A percentile compares a stretch with the other conserved stretches of the same genome.
phyloP scores from a whole-genome alignment of 2,888 invertebrate species.

The Ochropleura plecta region DNA sequence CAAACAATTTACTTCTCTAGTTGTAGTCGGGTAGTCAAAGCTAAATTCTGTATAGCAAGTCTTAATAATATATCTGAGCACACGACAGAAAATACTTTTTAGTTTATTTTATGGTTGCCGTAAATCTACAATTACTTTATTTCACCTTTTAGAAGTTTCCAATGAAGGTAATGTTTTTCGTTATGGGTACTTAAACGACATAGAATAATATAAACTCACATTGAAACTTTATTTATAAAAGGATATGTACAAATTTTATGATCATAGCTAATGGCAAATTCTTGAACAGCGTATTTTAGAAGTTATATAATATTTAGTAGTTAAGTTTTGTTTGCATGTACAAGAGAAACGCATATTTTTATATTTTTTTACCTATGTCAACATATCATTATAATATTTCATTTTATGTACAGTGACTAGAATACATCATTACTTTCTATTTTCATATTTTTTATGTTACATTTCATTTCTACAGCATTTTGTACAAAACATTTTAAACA shows the following conservation, averaged over 20 bases:
- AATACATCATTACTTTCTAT: slow-evolving; percentile 5
- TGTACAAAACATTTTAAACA: neutral
- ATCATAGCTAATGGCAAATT: slow-evolving; percentile 57
- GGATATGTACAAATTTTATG: slow-evolving; percentile 73
- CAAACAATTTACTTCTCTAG: too few species aligned
- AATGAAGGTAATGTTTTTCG: too few species aligned
- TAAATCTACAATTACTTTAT: too few species aligned
- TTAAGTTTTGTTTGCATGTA: slow-evolving; percentile 59
- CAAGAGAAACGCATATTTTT: slow-evolving; percentile 73
- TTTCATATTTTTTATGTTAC: neutral
- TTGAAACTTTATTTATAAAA: slow-evolving; percentile 72
- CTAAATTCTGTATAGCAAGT: too few species aligned
- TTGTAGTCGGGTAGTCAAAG: too few species aligned
- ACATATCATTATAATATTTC: slow-evolving; percentile 27
- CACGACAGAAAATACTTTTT: too few species aligned
- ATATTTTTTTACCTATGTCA: slow-evolving; percentile 17
- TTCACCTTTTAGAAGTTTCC: too few species aligned
- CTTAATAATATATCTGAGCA: too few species aligned
- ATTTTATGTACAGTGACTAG: slow-evolving; percentile 35
- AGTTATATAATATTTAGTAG: slow-evolving; percentile 25
- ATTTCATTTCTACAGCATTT: neutral
- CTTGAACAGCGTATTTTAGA: slow-evolving; percentile 33
- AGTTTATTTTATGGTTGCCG: too few species aligned
- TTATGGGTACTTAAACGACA: neutral
- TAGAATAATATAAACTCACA: slow-evolving; percentile 52